Percentiles rank a stretch among this genome's conserved stretches.
phyloP scores from a whole-genome alignment of 2,113 vertebrate genomes.

The Oenanthe melanoleuca region DNA sequence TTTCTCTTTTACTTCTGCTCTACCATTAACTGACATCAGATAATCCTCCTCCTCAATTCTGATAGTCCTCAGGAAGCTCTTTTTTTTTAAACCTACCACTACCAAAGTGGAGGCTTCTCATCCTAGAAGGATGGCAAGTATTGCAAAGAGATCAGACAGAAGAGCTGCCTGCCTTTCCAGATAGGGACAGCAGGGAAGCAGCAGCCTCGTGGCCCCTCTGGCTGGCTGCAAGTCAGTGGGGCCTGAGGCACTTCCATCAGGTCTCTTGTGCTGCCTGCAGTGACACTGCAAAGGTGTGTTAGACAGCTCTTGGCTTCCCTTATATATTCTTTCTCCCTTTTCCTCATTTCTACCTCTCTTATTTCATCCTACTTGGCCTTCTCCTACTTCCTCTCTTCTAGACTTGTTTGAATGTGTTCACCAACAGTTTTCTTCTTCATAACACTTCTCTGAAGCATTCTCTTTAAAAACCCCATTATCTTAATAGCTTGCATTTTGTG shows the following conservation, averaged over 20 bases:
- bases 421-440: background rate
- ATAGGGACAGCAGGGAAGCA: background rate
- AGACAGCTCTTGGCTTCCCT: background rate
- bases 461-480: background rate
- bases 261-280: background rate
- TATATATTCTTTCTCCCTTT: background rate
- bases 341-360: background rate
- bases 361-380: background rate
- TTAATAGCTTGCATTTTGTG: background rate
- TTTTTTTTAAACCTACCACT: background rate
- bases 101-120: background rate
- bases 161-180: background rate
- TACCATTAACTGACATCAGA: background rate
- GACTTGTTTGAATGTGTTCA: background rate
- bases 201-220: background rate
- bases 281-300: background rate
- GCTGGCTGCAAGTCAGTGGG: fast-evolving
- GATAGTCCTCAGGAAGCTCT: background rate
- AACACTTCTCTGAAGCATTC: background rate
- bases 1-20: background rate
- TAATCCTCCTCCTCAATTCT: background rate
- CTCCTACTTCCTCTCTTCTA: background rate
- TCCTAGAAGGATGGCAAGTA: background rate
- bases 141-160: background rate
- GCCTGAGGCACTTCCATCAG: background rate